phyloP scores from a whole-genome alignment of 23 tunicate genomes.

The Styela clava region DNA sequence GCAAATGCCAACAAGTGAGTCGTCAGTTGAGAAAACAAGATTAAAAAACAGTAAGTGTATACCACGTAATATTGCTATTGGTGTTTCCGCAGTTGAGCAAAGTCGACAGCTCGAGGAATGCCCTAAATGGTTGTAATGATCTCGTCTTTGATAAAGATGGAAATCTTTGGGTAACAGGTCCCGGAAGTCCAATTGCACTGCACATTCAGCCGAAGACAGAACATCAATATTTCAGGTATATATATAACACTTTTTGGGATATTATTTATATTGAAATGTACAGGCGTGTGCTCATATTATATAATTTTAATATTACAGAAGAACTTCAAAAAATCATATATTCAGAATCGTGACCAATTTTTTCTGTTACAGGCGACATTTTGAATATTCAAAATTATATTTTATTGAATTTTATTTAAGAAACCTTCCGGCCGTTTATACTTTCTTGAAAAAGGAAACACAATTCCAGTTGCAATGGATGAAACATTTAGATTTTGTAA shows the following conservation, averaged over 20 bases:
- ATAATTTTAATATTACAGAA: no score
- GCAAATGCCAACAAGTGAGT: slow-evolving; percentile 3
- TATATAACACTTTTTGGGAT: no score
- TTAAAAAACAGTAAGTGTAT: no score
- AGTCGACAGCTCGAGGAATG: slow-evolving; percentile 61
- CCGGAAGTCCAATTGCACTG: slow-evolving; percentile 72
- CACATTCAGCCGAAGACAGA: slow-evolving; percentile 61
- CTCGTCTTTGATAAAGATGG: slow-evolving; percentile 79
- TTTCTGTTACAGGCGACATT: no score
- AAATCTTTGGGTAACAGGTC: slow-evolving; percentile 79
- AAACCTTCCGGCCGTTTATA: slow-evolving; percentile 53
- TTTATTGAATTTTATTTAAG: no score
- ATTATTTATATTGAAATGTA: no score
- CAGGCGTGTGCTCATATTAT: no score
- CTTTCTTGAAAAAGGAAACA: slow-evolving; percentile 49
- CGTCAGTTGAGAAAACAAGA: no score
- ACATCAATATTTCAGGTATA: slow-evolving; percentile 43
- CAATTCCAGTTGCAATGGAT: slow-evolving; percentile 40
- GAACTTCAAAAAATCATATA: neutral
- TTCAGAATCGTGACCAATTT: no score
- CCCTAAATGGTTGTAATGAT: slow-evolving; percentile 70
- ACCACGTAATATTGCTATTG: no score
- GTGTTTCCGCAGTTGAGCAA: slow-evolving; percentile 50
- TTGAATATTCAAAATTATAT: neutral
- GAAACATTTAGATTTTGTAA: slow-evolving; percentile 65